Evolutionary conservation across 2,797 vertebrate genomes (phyloP).

Genomic region (Hemitrygon akajei): DNA sequence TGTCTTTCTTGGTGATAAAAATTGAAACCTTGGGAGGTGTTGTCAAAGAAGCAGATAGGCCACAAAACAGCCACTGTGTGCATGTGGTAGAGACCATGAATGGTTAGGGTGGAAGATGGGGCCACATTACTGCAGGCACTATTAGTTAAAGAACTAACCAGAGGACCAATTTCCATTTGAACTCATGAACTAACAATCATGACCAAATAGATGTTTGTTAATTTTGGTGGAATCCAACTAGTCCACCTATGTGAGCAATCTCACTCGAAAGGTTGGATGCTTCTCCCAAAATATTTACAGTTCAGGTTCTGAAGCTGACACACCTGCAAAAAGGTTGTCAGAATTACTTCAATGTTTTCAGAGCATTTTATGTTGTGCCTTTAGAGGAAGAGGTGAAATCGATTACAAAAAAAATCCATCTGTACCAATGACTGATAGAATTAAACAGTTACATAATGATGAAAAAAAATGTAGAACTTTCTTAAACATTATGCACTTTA

Average conservation of each 20-base stretch:
- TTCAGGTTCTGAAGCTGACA: neutral
- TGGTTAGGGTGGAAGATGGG: too few species aligned
- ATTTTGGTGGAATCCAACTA: neutral
- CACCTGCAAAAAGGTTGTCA: neutral
- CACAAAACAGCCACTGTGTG: too few species aligned
- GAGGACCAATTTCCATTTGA: neutral
- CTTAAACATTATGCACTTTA: neutral
- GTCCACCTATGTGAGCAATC: neutral
- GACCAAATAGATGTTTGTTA: neutral
- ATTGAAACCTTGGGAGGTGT: too few species aligned
- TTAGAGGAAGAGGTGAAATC: neutral
- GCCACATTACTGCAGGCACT: too few species aligned
- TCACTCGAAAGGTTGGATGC: neutral
- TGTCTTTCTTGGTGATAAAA: too few species aligned
- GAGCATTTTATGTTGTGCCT: neutral
- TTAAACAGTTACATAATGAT: neutral
- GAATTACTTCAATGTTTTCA: neutral
- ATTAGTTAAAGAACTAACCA: neutral
- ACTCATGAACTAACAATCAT: too few species aligned
- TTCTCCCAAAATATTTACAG: neutral
- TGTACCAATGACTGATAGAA: neutral
- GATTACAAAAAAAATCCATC: neutral
- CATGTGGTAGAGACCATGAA: too few species aligned
- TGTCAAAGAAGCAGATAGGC: too few species aligned
- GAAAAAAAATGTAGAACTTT: neutral